Conservation (phyloP, 1,140 invertebrate species). For the Leptinotarsa lineolata region DNA sequence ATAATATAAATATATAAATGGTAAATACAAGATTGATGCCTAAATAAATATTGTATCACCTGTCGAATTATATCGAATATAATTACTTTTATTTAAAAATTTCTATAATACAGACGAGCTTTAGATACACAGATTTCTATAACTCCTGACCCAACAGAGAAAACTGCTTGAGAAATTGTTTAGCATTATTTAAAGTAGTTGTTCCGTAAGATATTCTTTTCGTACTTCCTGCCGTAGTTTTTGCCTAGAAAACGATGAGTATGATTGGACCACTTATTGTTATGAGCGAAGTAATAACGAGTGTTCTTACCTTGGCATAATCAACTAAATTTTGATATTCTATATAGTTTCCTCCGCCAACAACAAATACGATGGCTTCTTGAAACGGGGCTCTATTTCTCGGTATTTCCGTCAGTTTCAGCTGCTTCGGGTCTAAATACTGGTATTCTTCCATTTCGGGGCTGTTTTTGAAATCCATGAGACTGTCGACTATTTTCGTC, state of each 20-base stretch:
- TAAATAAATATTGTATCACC: no score
- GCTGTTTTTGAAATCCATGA: conserved; percentile 84
- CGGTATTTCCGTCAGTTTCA: conserved; percentile 73
- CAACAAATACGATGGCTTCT: conserved; percentile 94
- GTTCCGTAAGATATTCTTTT: conserved; percentile 94
- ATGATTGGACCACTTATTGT: background rate
- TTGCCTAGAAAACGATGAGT: conserved; percentile 52
- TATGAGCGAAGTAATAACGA: conserved; percentile 29
- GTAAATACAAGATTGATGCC: no score
- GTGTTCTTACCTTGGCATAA: conserved; percentile 76
- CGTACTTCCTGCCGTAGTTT: conserved; percentile 69
- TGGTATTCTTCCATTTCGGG: conserved; percentile 84
- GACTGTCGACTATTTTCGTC: conserved; percentile 87
- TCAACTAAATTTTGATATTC: conserved; percentile 99
- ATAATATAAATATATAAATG: no score
- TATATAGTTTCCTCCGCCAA: conserved; percentile 98
- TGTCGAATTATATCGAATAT: background rate
- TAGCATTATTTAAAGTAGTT: conserved; percentile 89
- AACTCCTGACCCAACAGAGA: conserved; percentile 74
- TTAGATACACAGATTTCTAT: conserved; percentile 26
- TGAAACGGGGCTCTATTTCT: conserved; percentile 74
- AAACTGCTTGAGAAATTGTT: conserved; percentile 91
- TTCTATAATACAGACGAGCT: conserved; percentile 6
- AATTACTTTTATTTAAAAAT: background rate
- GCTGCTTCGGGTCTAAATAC: conserved; percentile 91